Evolutionary conservation across 1,140 invertebrate species (phyloP), one percentile per base, ranked within the genome.

Genomic region (Lepidurus packardi): DNA sequence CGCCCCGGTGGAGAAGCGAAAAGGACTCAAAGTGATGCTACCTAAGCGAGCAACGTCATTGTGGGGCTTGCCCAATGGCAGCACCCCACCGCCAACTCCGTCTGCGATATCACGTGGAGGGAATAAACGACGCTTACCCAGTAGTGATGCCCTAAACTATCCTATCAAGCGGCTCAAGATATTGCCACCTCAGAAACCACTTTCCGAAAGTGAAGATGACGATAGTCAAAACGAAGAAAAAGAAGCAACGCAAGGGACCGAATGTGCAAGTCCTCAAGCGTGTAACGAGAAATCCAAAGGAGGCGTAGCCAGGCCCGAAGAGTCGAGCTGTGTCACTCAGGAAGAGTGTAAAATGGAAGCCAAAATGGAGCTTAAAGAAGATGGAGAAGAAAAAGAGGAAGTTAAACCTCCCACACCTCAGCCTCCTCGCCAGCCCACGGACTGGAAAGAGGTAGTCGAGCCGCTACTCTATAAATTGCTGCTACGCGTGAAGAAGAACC

Each of bases 391-490:
- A 45, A 43, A 42, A 43, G 25, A 41, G 42, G 76, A 77, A 47
- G 25, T 47, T 13, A 74, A 76, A 42, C 79, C 75, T 21, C 73
- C 65, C 42, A 76, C 76, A 25, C 75, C 77, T 16, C 76, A 53
- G 43, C 76, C 76, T 41, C 76, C 79, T 44, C 45, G 79, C 73
- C 76, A 78, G 13, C 47, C 77, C 43, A 74, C 43, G 8, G 73
- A 80, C 76, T 80, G 79, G 79, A 77, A 77, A 34, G 47, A 21
- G n/a, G 42, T n/a, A 41, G 76, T 80, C 13, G 79, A 80, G n/a
- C 75, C 79, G 13, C 47, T 80, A 11, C 73, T 80, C 13, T 74
- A 80, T 25, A 80, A 80, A 73, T 47, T 80, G 43, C 21, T 80
- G 43, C 79, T 80, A 21, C 34, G 79, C n/a, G 73, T 80, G 13